Evolutionary conservation across 2,888 invertebrate genomes (phyloP).

Genomic region (Acrocyrtus sp.): DNA sequence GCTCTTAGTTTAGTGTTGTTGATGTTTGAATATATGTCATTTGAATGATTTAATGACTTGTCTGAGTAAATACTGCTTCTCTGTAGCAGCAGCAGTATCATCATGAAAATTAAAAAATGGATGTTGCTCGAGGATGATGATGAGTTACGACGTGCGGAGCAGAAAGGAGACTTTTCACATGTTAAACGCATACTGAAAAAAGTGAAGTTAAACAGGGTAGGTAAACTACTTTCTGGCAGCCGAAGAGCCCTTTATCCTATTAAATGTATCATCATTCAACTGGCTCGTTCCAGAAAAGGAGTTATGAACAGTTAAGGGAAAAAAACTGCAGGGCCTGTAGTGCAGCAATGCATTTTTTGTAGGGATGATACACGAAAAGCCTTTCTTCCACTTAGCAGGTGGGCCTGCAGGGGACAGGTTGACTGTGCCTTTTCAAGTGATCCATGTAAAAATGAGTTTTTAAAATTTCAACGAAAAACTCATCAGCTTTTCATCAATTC

Average conservation of each 20-base stretch:
- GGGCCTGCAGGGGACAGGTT: slow-evolving; percentile 62
- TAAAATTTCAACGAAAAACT: too few relatives aligned
- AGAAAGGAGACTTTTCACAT: slow-evolving; percentile 10
- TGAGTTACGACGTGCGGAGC: slow-evolving; percentile 32
- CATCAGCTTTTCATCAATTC: too few relatives aligned
- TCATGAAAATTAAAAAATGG: slow-evolving; percentile 15
- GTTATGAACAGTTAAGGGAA: slow-evolving; percentile 1
- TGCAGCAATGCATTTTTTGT: too few relatives aligned
- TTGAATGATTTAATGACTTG: slow-evolving; percentile 36
- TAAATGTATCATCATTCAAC: slow-evolving; percentile 27
- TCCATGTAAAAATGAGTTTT: not conserved
- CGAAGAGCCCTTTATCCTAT: slow-evolving; percentile 37
- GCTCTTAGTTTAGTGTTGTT: too few relatives aligned
- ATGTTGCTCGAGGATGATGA: slow-evolving; percentile 7
- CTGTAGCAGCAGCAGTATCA: too few relatives aligned
- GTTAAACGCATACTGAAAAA: slow-evolving; percentile 1
- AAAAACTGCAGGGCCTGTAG: slow-evolving; percentile 12
- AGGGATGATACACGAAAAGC: slow-evolving; percentile 13
- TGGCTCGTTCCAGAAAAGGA: slow-evolving; percentile 27
- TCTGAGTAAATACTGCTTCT: slow-evolving; percentile 3
- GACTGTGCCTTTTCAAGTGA: slow-evolving; percentile 39
- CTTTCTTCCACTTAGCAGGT: slow-evolving; percentile 55
- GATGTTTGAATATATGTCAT: slow-evolving; percentile 38
- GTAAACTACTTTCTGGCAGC: slow-evolving; percentile 11
- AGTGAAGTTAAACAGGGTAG: not conserved